Evolutionary conservation across 2,888 invertebrate species (phyloP).

Genomic region (Cabera pusaria): DNA sequence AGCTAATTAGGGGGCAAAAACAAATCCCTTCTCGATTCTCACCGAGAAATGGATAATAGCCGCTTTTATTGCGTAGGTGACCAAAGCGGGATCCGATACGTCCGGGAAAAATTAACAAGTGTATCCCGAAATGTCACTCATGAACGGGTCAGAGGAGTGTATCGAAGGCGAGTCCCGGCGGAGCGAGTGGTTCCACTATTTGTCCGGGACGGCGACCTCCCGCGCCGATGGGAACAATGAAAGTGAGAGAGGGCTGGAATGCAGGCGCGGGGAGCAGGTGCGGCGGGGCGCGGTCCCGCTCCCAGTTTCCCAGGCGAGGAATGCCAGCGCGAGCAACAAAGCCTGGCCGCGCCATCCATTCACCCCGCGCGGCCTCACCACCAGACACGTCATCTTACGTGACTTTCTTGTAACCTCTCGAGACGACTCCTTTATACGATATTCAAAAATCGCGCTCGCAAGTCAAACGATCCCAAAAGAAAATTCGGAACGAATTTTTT

Average conservation of each 20-base stretch:
- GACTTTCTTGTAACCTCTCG: constrained; percentile 66
- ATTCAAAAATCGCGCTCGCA: constrained; percentile 52
- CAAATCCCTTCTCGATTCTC: constrained; percentile 13
- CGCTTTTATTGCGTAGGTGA: constrained; percentile 2
- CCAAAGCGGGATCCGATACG: constrained; percentile 14
- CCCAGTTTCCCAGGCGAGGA: constrained; percentile 83
- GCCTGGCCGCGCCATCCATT: constrained; percentile 75
- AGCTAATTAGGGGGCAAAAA: constrained; percentile 22
- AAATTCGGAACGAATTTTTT: constrained; percentile 39
- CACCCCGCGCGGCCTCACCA: constrained; percentile 56
- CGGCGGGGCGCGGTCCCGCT: constrained; percentile 62
- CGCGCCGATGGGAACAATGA: constrained; percentile 80
- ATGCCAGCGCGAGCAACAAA: constrained; percentile 81
- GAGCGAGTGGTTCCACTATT: constrained; percentile 70
- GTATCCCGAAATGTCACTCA: constrained; percentile 69
- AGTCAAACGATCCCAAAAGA: constrained; percentile 44
- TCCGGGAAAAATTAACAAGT: constrained; percentile 48
- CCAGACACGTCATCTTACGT: constrained; percentile 70
- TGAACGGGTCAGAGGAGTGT: constrained; percentile 66
- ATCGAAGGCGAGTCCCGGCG: constrained; percentile 65
- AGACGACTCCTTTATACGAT: constrained; percentile 57
- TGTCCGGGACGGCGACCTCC: constrained; percentile 75
- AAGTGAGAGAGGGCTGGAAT: constrained; percentile 82
- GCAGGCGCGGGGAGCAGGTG: constrained; percentile 59
- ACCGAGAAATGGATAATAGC: constrained; percentile 2